Percentiles rank a stretch among this genome's conserved stretches.
These are phyloP conservation scores for Cyphomyrus discorhynchus DNA, from an alignment of 2,113 vertebrate genomes.

Conservation along the genomic window DNA sequence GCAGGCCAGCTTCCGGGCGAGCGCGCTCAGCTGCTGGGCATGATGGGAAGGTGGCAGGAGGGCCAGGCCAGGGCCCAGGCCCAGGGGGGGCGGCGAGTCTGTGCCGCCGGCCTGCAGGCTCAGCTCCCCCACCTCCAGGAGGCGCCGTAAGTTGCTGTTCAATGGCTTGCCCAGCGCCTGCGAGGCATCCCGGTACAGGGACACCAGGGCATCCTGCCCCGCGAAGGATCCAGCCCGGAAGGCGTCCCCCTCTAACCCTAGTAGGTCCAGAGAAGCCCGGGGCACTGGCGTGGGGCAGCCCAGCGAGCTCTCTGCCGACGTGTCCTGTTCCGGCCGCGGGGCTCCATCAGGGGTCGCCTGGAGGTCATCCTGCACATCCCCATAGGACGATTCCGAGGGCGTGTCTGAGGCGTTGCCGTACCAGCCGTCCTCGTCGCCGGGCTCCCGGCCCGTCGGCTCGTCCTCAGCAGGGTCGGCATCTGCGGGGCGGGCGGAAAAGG, in stretches of 20 bases:
- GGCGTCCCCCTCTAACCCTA: slow-evolving; percentile 68
- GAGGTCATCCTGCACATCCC: slow-evolving; percentile 87
- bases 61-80: slow-evolving; percentile 66
- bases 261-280: slow-evolving; percentile 76
- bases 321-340: slow-evolving; percentile 70
- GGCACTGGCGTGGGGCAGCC: slow-evolving; percentile 85
- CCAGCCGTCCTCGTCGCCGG: slow-evolving; percentile 89
- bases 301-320: slow-evolving; percentile 81
- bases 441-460: slow-evolving; percentile 71
- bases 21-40: slow-evolving; percentile 78
- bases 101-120: slow-evolving; percentile 65
- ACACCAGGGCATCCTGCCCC: slow-evolving; percentile 78
- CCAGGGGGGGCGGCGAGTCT: slow-evolving; percentile 71
- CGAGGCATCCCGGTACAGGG: slow-evolving; percentile 78
- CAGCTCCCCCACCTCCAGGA: slow-evolving; percentile 81
- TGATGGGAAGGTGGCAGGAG: slow-evolving; percentile 88
- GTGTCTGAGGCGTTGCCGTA: slow-evolving; percentile 92
- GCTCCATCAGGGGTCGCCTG: slow-evolving; percentile 71
- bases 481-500: slow-evolving; percentile 47
- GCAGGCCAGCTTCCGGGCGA: slow-evolving; percentile 73
- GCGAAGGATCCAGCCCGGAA: slow-evolving; percentile 64
- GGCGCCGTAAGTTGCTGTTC: slow-evolving; percentile 88
- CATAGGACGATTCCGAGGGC: slow-evolving; percentile 90
- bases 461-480: slow-evolving; percentile 90
- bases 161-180: slow-evolving; percentile 80